Conservation (phyloP, 2,113 vertebrate species). For the Rhabdomys dilectus region DNA sequence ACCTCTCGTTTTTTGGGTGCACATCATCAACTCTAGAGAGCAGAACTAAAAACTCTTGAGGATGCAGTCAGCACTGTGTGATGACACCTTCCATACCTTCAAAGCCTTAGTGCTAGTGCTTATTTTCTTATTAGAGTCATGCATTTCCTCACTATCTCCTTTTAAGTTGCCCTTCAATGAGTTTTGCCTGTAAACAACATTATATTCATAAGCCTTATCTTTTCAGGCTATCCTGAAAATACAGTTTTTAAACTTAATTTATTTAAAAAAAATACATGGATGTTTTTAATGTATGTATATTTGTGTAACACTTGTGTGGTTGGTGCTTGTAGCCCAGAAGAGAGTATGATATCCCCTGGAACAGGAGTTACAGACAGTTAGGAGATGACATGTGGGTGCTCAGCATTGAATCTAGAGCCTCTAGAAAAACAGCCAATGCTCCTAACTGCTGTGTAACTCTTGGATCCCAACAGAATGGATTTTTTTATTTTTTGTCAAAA, state of each 20-base stretch:
- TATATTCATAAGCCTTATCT: neutral
- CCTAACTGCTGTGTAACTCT: neutral
- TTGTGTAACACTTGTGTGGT: neutral
- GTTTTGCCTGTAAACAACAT: neutral
- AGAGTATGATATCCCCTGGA: neutral
- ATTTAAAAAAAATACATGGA: neutral
- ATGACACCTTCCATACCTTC: constrained; percentile 41
- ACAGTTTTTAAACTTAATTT: neutral
- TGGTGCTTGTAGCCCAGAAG: neutral
- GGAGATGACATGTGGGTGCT: neutral
- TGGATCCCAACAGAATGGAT: neutral
- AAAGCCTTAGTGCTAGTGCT: neutral
- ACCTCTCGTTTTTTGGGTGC: neutral
- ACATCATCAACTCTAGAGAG: constrained; percentile 16
- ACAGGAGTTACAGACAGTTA: neutral
- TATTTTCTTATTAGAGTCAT: constrained; percentile 40
- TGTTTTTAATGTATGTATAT: neutral
- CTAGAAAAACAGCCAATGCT: neutral
- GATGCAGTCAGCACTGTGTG: neutral
- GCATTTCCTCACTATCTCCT: neutral
- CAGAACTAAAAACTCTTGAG: neutral
- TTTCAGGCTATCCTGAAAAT: constrained; percentile 22
- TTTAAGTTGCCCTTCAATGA: constrained; percentile 30
- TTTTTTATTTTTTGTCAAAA: neutral
- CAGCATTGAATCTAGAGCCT: neutral